These are phyloP conservation scores for Flexamia atlantica DNA, from an alignment of 2,888 invertebrate species.

Conservation along the genomic window DNA sequence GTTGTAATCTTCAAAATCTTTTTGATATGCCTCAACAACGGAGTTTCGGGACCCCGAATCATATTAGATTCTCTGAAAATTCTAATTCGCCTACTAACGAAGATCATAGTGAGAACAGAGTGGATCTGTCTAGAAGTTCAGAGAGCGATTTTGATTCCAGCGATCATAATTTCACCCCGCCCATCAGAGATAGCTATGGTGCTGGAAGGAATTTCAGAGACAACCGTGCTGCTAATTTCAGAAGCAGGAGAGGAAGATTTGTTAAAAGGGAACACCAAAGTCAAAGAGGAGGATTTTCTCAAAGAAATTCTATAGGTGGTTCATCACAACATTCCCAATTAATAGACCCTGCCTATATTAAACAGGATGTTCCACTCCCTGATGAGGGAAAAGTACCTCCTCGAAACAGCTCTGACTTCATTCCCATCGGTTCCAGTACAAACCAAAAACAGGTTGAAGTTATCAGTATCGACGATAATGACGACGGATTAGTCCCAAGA, in stretches of 20 bases:
- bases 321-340: not conserved
- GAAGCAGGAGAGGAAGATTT: not conserved
- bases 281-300: conserved; percentile 6
- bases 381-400: not conserved
- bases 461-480: conserved; percentile 12
- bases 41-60: conserved; percentile 13
- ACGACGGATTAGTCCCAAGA: not conserved
- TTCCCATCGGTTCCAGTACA: conserved; percentile 11
- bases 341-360: conserved; percentile 40
- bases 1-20: not conserved
- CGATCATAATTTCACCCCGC: conserved; percentile 17
- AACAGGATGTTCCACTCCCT: conserved; percentile 24
- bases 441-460: not conserved
- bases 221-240: conserved; percentile 10
- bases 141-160: conserved; percentile 12
- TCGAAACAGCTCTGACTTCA: not conserved
- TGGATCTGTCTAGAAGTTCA: not conserved
- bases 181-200: not conserved
- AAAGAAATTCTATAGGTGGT: not conserved
- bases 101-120: not conserved
- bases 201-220: not conserved
- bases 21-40: conserved; percentile 15
- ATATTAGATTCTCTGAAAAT: conserved; percentile 39
- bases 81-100: not conserved
- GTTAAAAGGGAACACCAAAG: not conserved